Evolutionary conservation across 1,140 invertebrate species (phyloP).

Genomic region (Scaptomyza pallida): DNA sequence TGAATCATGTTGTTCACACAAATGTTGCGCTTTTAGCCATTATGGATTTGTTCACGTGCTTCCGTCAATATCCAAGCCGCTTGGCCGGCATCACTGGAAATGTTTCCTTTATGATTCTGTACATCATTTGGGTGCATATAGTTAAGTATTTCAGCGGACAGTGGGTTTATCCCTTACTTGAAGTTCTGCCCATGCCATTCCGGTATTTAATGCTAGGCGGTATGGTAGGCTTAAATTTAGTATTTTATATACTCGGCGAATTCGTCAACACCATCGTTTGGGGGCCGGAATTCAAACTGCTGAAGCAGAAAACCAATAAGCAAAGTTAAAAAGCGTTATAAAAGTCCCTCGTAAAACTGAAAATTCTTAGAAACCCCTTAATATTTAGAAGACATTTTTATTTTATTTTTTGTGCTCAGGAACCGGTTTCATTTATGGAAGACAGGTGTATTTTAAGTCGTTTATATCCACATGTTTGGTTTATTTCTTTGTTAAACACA

Average conservation of each 20-base stretch:
- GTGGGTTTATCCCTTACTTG: constrained; percentile 75
- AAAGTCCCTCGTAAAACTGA: neutral
- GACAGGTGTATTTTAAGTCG: neutral
- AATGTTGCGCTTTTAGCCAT: constrained; percentile 70
- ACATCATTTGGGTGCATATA: constrained; percentile 77
- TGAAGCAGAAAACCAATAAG: constrained; percentile 51
- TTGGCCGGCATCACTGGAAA: constrained; percentile 60
- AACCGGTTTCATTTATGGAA: neutral
- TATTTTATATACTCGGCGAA: constrained; percentile 69
- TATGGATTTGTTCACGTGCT: constrained; percentile 76
- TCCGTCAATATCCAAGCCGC: constrained; percentile 66
- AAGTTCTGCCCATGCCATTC: constrained; percentile 58
- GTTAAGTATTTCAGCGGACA: constrained; percentile 69
- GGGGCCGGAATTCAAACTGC: constrained; percentile 62
- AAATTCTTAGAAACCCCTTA: too few relatives aligned
- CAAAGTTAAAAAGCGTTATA: constrained; percentile 22
- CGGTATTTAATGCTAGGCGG: constrained; percentile 62
- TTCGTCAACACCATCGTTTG: constrained; percentile 63
- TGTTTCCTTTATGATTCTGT: constrained; percentile 62
- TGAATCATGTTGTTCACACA: constrained; percentile 78
- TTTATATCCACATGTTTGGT: constrained; percentile 13
- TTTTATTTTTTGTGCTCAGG: neutral
- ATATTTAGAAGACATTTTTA: too few relatives aligned
- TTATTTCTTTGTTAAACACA: constrained; percentile 4
- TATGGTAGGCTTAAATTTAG: constrained; percentile 62